These are phyloP conservation scores for Myocastor coypus DNA, from an alignment of 2,113 vertebrate genomes.

Conservation along the genomic window DNA sequence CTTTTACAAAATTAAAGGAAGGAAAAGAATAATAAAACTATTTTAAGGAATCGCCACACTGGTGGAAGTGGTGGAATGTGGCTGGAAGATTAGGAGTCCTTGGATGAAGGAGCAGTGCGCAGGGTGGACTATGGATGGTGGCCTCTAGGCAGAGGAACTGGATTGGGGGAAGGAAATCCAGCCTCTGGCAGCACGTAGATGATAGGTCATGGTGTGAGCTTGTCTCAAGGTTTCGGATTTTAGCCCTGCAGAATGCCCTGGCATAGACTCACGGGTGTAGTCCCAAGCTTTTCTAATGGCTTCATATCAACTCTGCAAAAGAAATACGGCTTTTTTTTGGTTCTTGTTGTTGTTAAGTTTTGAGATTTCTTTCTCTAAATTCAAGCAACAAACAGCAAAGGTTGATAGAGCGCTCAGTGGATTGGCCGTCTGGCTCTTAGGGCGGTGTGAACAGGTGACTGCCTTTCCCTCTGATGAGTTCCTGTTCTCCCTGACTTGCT, in stretches of 20 bases:
- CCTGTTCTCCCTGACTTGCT: neutral
- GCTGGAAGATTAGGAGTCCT: neutral
- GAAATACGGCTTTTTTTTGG: neutral
- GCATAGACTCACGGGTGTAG: neutral
- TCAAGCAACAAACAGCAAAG: neutral
- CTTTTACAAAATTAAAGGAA: neutral
- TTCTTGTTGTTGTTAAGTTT: neutral
- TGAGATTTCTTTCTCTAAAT: neutral
- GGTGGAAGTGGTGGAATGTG: neutral
- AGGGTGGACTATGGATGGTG: neutral
- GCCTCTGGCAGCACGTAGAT: neutral
- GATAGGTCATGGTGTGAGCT: neutral
- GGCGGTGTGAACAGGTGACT: neutral
- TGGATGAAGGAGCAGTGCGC: neutral
- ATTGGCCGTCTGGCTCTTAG: neutral
- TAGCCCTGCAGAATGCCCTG: neutral
- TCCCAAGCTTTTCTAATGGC: neutral
- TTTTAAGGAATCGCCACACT: neutral
- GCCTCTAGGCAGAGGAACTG: neutral
- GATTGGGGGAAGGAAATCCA: neutral
- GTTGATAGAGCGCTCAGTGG: neutral
- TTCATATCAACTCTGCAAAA: neutral
- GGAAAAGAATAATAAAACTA: neutral
- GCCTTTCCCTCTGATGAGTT: neutral
- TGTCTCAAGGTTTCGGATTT: neutral